Evolutionary conservation across 2,113 vertebrate genomes (phyloP), one percentile per base, ranked within the genome.

Genomic region (Psammodynastes pulverulentus): DNA sequence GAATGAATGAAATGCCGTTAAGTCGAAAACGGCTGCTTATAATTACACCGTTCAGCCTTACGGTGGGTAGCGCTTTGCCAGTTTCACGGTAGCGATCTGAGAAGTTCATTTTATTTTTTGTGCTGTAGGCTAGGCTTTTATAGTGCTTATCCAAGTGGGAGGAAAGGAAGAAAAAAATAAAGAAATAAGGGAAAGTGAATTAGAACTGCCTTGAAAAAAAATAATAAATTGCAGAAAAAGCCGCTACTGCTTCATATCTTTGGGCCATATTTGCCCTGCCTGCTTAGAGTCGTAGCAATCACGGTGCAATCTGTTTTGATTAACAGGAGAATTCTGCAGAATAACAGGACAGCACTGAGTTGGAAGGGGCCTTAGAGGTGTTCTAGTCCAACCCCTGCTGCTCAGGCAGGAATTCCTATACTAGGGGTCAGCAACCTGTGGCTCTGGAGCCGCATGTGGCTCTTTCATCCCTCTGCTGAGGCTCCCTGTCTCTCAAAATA

Each of bases 201-300:
- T 88, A 84, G 52, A 92, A 91, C 49, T 67, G 26, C 93, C 87
- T 94, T 90, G 13, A 92, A 92, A 89, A 88, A 24, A n/a, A n/a
- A n/a, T n/a, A n/a, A n/a, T n/a, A 94, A 96, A 93, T 39, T 67
- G 62, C 54, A 88, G n/a, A 92, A 93, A 94, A 95, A 95, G 92
- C 85, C 94, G 91, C 95, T 94, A 88, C 45, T 93, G 58, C n/a
- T 23, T 56, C 9, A 17, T 84, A 62, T 46, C 86, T 91, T 96
- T 94, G 89, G 45, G 92, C 94, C 91, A 93, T 93, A 93, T 58
- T 45, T 48, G 91, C 49, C 92, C 87, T 87, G 17, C 93, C 90
- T 84, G n/a, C n/a, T n/a, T n/a, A n/a, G 91, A 92, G 4, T 51
- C 89, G 89, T 85, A n/a, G 51, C 85, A 93, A 92, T 94, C 86